Conservation (phyloP, 2,113 vertebrate genomes). For the Pluvianellus socialis region DNA sequence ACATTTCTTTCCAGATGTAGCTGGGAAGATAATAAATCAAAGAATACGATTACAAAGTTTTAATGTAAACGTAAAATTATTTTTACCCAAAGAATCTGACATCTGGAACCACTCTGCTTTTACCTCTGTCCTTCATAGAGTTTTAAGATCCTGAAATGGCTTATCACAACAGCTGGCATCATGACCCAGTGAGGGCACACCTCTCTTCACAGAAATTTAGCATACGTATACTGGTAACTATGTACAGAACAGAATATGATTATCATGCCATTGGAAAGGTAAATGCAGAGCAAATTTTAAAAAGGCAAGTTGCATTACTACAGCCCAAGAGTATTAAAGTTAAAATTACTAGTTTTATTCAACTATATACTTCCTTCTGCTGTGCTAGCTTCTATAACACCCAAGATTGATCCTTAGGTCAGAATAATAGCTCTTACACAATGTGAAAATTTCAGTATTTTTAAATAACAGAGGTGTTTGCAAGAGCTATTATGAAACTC, state of each 20-base stretch:
- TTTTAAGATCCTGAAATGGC: background rate
- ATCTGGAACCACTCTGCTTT: background rate
- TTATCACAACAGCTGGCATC: background rate
- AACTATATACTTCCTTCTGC: background rate
- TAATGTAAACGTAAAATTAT: background rate
- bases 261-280: background rate
- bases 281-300: background rate
- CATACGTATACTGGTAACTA: background rate
- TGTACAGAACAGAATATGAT: background rate
- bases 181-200: background rate
- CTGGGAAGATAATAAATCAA: background rate
- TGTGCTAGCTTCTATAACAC: background rate
- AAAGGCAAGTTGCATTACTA: background rate
- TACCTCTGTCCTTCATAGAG: background rate
- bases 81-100: background rate
- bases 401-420: background rate
- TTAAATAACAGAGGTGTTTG: background rate
- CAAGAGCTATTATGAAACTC: background rate
- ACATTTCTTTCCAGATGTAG: background rate
- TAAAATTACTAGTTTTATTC: background rate
- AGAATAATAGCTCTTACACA: background rate
- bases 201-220: background rate
- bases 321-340: background rate
- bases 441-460: background rate
- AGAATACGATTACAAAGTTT: background rate